Percentiles rank a stretch among this genome's conserved stretches.
phyloP scores from a whole-genome alignment of 2,888 invertebrate species.

The Trichopoda pennipes region DNA sequence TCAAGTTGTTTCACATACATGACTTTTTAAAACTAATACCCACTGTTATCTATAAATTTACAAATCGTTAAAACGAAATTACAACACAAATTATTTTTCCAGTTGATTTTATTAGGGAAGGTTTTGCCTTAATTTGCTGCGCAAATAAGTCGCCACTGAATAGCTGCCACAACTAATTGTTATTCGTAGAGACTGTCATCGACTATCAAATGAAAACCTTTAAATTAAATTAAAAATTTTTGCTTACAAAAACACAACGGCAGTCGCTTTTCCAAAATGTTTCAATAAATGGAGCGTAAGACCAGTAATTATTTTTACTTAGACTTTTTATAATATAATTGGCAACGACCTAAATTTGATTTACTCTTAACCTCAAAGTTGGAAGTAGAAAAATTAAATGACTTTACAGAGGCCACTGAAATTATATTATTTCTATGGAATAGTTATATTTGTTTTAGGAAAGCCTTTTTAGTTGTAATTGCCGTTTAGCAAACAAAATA shows the following conservation, averaged over 20 bases:
- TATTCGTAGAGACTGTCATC: slow-evolving; percentile 30
- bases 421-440: too few species aligned
- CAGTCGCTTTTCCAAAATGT: too few species aligned
- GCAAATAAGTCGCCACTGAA: slow-evolving; percentile 33
- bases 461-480: too few species aligned
- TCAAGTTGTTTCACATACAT: slow-evolving; percentile 23
- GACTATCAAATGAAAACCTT: slow-evolving; percentile 35
- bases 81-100: slow-evolving; percentile 24
- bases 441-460: too few species aligned
- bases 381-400: too few species aligned
- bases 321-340: too few species aligned
- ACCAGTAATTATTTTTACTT: too few species aligned
- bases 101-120: slow-evolving; percentile 24
- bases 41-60: slow-evolving; percentile 3
- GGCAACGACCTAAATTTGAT: too few species aligned
- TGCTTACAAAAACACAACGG: not conserved
- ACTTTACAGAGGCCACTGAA: too few species aligned
- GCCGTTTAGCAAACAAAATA: too few species aligned
- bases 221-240: slow-evolving; percentile 25
- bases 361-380: too few species aligned
- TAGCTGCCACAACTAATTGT: slow-evolving; percentile 46
- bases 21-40: slow-evolving; percentile 50
- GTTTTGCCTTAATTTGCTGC: slow-evolving; percentile 24
- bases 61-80: slow-evolving; percentile 37
- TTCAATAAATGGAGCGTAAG: too few species aligned